Evolutionary conservation across 2,888 invertebrate genomes (phyloP).

Genomic region (Rhodophaea formosa): DNA sequence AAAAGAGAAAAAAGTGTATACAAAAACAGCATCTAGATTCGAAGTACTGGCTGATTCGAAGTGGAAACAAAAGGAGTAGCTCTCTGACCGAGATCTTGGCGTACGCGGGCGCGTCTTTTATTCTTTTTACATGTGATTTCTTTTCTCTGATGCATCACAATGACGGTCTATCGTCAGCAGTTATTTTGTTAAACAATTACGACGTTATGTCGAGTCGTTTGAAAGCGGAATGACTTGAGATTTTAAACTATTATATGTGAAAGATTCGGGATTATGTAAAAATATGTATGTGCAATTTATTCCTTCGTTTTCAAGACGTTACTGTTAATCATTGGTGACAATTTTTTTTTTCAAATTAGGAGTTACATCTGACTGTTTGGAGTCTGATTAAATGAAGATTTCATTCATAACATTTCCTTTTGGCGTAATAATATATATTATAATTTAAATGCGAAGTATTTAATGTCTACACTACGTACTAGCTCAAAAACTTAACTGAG

Average conservation of each 20-base stretch:
- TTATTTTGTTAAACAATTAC: conserved; percentile 67
- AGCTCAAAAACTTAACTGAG: not conserved
- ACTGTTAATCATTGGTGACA: too few species aligned
- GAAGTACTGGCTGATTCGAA: conserved; percentile 79
- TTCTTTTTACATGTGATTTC: conserved; percentile 71
- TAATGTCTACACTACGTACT: too few species aligned
- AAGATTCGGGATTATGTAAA: not conserved
- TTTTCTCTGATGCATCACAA: conserved; percentile 77
- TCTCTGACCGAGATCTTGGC: conserved; percentile 79
- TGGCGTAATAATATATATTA: too few species aligned
- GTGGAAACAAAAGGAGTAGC: conserved; percentile 78
- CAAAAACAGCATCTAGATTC: conserved; percentile 79
- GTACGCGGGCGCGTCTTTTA: conserved; percentile 72
- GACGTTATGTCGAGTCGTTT: conserved; percentile 28
- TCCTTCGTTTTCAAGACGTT: too few species aligned
- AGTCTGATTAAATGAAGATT: too few species aligned
- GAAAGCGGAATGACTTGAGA: not conserved
- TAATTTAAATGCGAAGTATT: too few species aligned
- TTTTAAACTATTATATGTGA: not conserved
- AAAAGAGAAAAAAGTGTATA: conserved; percentile 61
- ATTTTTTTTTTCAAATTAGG: too few species aligned
- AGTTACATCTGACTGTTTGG: too few species aligned
- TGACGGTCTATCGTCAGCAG: conserved; percentile 72
- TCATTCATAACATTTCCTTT: too few species aligned
- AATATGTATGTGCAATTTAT: not conserved